Percentiles rank a stretch among this genome's conserved stretches.
phyloP scores from a whole-genome alignment of 2,113 vertebrate species.

The Barbus barbus region DNA sequence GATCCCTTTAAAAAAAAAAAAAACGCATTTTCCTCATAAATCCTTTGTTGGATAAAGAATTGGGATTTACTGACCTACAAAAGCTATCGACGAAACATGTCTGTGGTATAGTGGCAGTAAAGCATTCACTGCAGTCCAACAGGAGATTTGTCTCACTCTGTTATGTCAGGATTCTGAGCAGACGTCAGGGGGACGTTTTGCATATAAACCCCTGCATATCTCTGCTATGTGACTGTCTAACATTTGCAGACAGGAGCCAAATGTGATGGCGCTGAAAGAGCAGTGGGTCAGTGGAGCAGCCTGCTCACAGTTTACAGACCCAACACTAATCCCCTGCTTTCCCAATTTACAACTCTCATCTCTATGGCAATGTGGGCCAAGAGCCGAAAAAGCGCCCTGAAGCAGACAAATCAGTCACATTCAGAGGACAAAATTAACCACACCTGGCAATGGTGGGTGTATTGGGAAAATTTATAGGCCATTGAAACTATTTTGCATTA shows the following conservation, averaged over 20 bases:
- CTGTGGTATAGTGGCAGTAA: not conserved
- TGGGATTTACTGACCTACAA: constrained; percentile 17
- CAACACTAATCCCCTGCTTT: constrained; percentile 28
- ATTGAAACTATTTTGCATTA: not conserved
- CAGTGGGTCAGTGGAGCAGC: constrained; percentile 38
- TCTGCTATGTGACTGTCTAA: constrained; percentile 17
- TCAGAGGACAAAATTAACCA: not conserved
- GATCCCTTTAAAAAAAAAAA: not conserved
- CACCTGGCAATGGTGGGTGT: not conserved
- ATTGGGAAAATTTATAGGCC: not conserved
- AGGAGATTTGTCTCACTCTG: constrained; percentile 18
- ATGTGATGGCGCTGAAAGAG: constrained; percentile 13
- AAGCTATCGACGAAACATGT: not conserved
- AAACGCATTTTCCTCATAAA: not conserved
- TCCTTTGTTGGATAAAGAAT: constrained; percentile 2
- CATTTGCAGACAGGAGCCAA: constrained; percentile 19
- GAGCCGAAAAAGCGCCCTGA: constrained; percentile 8
- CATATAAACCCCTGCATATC: constrained; percentile 9
- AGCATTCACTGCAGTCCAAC: not conserved
- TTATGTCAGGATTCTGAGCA: not conserved
- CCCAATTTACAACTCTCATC: constrained; percentile 40
- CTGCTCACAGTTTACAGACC: constrained; percentile 22
- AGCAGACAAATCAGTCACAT: not conserved
- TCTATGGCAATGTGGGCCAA: constrained; percentile 38
- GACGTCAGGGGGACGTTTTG: not conserved